phyloP scores from a whole-genome alignment of 2,113 vertebrate genomes.

The Pelobates fuscus region DNA sequence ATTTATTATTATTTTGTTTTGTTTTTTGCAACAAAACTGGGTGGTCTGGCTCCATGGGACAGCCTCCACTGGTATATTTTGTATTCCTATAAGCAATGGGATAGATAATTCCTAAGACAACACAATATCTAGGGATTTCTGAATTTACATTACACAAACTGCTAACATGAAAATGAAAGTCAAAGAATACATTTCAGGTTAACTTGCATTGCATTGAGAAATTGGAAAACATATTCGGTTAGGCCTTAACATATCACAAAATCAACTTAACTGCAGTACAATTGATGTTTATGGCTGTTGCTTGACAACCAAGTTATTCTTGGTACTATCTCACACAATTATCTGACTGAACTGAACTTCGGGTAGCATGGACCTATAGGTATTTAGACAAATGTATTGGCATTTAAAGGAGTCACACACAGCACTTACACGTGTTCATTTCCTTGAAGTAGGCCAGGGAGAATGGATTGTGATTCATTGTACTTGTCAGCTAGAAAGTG shows the following conservation, averaged over 20 bases:
- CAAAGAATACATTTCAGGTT: not conserved
- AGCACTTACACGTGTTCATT: not conserved
- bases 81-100: not conserved
- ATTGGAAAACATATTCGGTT: not conserved
- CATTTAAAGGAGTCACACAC: conserved; percentile 3
- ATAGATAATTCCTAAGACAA: not conserved
- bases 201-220: not conserved
- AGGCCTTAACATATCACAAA: not conserved
- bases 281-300: conserved; percentile 16
- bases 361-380: not conserved
- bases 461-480: not conserved
- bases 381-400: conserved; percentile 16
- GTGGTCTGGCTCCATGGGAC: too few relatives aligned
- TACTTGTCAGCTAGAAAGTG: not conserved
- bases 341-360: not conserved
- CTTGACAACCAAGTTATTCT: not conserved
- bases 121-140: not conserved
- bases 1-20: too few relatives aligned
- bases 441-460: not conserved
- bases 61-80: not conserved
- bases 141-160: not conserved
- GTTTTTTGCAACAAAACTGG: too few relatives aligned
- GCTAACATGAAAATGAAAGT: not conserved
- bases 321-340: not conserved
- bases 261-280: conserved; percentile 14